Evolutionary conservation across 2,888 invertebrate genomes (phyloP).

Genomic region (Tromatobia lineatoria): DNA sequence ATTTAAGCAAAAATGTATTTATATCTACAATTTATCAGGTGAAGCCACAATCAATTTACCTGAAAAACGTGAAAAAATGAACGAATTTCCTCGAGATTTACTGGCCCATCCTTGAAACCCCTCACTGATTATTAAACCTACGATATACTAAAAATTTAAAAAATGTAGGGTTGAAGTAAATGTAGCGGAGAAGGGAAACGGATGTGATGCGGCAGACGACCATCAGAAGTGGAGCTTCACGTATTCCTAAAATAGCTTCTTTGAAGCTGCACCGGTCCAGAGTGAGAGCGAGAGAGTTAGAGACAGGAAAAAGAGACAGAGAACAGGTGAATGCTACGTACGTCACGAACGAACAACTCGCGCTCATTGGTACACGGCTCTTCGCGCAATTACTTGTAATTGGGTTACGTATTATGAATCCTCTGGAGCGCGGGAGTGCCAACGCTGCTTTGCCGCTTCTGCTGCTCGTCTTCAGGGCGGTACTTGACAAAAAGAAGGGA

Average conservation of each 20-base stretch:
- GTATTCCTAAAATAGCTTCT: slow-evolving; percentile 68
- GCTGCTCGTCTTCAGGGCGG: slow-evolving; percentile 9
- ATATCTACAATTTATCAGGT: too few species aligned
- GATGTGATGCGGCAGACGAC: slow-evolving; percentile 27
- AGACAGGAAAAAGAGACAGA: slow-evolving; percentile 22
- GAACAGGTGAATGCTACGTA: slow-evolving; percentile 60
- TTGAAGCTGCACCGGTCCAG: slow-evolving; percentile 60
- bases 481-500: slow-evolving; percentile 33
- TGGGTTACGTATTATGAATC: slow-evolving; percentile 72
- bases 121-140: neutral
- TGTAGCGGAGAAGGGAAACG: slow-evolving; percentile 22
- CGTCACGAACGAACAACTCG: slow-evolving; percentile 65
- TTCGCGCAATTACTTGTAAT: slow-evolving; percentile 72
- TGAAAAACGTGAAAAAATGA: too few species aligned
- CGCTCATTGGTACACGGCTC: slow-evolving; percentile 52
- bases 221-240: slow-evolving; percentile 34
- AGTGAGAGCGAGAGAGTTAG: slow-evolving; percentile 14
- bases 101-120: too few species aligned
- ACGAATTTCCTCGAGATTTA: too few species aligned
- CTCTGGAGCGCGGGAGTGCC: slow-evolving; percentile 50
- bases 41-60: too few species aligned
- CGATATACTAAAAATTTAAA: neutral
- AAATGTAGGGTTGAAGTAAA: slow-evolving; percentile 6
- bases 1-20: too few species aligned
- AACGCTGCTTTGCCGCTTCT: slow-evolving; percentile 18